Evolutionary conservation across 2,113 vertebrate genomes (phyloP), one percentile per base, ranked within the genome.

Genomic region (Machaerirhynchus nigripectus): DNA sequence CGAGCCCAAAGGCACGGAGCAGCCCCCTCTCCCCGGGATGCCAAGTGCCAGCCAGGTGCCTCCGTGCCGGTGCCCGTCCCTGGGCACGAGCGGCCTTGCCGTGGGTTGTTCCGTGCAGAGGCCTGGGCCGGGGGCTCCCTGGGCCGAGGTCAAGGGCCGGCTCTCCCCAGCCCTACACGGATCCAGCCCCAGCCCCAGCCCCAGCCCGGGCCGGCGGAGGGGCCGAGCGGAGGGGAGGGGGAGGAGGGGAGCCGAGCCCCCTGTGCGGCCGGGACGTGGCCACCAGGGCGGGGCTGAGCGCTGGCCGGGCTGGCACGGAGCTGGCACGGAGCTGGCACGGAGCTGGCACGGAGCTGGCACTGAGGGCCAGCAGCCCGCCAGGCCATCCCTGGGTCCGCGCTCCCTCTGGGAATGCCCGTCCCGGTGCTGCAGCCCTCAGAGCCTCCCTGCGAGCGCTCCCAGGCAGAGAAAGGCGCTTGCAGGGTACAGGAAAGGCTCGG

Each of bases 341-440:
- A n/a, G n/a, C n/a, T n/a, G n/a, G n/a, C 71, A 93, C 94, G 94
- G 88, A 65, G 16, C 59, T 49, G 84, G 12, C 70, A 49, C 76
- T 90, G 76, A 93, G 93, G 78, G 67, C 57, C 35, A 18, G 1
- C 18, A 63, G 75, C 8, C 75, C 61, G 78, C 75, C 85, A 39
- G 67, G 12, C 65, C 40, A 7, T 1, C 4, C 35, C 84, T 76
- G 71, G 71, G 27, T 59, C 26, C 7, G 53, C 37, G 44, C 83
- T 68, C 1, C 61, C 37, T 53, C 84, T n/a, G 1, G 1, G 70
- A 35, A 3, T 6, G 79, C 55, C 84, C 37, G 55, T 76, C 40
- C 59, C 20, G 83, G 86, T 83, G 83, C 75, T 86, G 90, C 50
- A 22, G 83, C 59, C 30, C 79, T 86, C 74, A n/a, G 71, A 90